Evolutionary conservation across 2,888 invertebrate species (phyloP), one percentile per base, ranked within the genome.

Genomic region (Rhodophaea formosa): DNA sequence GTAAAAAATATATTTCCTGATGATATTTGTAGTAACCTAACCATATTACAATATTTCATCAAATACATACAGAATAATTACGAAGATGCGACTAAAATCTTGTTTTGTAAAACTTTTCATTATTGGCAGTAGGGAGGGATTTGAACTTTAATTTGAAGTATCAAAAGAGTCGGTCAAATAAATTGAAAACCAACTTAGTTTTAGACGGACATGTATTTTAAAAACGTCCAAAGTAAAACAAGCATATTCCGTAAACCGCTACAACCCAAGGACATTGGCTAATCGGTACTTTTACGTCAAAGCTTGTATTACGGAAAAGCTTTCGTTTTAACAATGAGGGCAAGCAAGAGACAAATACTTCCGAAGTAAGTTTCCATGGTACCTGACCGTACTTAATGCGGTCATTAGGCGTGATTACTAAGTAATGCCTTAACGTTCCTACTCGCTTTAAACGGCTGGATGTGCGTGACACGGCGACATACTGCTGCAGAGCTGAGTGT

Each of bases 401-500:
- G 59, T 65, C 65, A 65, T 65, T 65, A 63, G 59, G 60, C 59
- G 65, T 72, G 72, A 77, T 72, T 72, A 71, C 71, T 63, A 66
- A 64, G 74, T 70, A 75, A 76, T 72, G 68, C 69, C 66, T 74
- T 76, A 77, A 79, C 73, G 72, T 70, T 66, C 67, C 70, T 69
- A 68, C 75, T 72, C 70, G 73, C 69, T 82, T 80, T 77, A 79
- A 82, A 79, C 72, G 71, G 67, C 66, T 77, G 69, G 77, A 79
- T 74, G 79, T 79, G 79, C 77, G 80, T 78, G 82, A 80, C 83
- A 77, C 63, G 74, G 72, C 74, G 77, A 78, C 84, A 84, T 79
- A 84, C 79, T 82, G 82, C 82, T 72, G 73, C 69, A 69, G 75
- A 74, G 77, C 78, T 80, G 79, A 80, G 80, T 86, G 84, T 85